phyloP scores from a whole-genome alignment of 2,113 vertebrate genomes.

The Mastomys coucha region DNA sequence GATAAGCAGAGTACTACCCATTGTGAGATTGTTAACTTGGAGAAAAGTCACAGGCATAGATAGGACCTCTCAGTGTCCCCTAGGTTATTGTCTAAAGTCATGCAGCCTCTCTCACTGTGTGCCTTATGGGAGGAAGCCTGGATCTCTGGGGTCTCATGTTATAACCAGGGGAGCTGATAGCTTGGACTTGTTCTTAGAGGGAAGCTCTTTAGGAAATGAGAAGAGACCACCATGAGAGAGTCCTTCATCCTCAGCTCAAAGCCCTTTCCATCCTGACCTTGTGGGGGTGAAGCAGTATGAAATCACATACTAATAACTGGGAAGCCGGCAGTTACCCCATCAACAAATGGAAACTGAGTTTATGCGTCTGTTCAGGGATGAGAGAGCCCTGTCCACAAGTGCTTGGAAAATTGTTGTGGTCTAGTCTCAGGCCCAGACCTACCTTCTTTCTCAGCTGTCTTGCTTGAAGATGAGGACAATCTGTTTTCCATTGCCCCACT shows the following conservation, averaged over 20 bases:
- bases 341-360: not conserved
- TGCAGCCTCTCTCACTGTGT: not conserved
- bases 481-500: not conserved
- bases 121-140: not conserved
- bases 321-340: not conserved
- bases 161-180: not conserved
- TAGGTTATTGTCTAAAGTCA: not conserved
- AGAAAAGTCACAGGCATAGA: not conserved
- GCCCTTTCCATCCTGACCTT: not conserved
- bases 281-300: not conserved
- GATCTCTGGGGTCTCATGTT: not conserved
- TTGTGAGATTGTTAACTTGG: not conserved
- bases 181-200: not conserved
- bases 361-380: not conserved
- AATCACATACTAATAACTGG: not conserved
- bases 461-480: not conserved
- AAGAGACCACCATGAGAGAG: not conserved
- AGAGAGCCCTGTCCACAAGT: not conserved
- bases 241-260: not conserved
- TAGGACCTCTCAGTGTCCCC: not conserved
- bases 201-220: not conserved
- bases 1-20: conserved; percentile 4
- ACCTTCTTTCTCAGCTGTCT: not conserved
- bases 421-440: not conserved
- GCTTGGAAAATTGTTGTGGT: not conserved